These are phyloP conservation scores for Callionymus lyra DNA, from an alignment of 2,113 vertebrate genomes.

Conservation along the genomic window DNA sequence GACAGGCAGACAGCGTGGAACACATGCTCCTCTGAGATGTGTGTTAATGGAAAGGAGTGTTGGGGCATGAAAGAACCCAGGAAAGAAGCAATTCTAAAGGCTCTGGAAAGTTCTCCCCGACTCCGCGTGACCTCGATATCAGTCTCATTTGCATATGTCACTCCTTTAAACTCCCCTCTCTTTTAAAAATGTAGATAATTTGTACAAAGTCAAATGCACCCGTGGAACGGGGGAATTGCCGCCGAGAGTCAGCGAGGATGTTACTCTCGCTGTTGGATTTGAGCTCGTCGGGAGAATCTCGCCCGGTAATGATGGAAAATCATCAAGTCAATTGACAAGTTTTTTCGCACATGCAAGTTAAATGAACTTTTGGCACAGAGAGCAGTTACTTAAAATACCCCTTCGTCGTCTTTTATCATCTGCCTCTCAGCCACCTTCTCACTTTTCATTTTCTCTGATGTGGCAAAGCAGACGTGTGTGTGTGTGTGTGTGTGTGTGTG, in stretches of 20 bases:
- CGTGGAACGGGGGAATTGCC: constrained; percentile 26
- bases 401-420: constrained; percentile 32
- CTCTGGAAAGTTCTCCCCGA: constrained; percentile 29
- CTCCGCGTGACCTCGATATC: constrained; percentile 46
- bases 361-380: constrained; percentile 40
- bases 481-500: constrained; percentile 4
- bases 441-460: constrained; percentile 44
- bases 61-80: constrained; percentile 13
- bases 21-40: constrained; percentile 35
- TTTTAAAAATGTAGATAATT: constrained; percentile 24
- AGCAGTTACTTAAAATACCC: constrained; percentile 45
- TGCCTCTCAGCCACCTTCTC: constrained; percentile 37
- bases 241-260: constrained; percentile 24
- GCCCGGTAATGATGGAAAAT: no score
- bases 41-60: constrained; percentile 47
- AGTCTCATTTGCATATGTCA: constrained; percentile 12
- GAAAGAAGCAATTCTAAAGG: constrained; percentile 19
- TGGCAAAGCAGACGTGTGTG: constrained; percentile 19
- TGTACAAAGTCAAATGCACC: constrained; percentile 47
- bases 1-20: constrained; percentile 32
- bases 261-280: constrained; percentile 9
- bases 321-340: no score
- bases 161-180: constrained; percentile 20
- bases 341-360: constrained; percentile 10
- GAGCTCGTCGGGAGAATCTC: constrained; percentile 1